Evolutionary conservation across 2,888 invertebrate species (phyloP).

Genomic region (Metalampra italica): DNA sequence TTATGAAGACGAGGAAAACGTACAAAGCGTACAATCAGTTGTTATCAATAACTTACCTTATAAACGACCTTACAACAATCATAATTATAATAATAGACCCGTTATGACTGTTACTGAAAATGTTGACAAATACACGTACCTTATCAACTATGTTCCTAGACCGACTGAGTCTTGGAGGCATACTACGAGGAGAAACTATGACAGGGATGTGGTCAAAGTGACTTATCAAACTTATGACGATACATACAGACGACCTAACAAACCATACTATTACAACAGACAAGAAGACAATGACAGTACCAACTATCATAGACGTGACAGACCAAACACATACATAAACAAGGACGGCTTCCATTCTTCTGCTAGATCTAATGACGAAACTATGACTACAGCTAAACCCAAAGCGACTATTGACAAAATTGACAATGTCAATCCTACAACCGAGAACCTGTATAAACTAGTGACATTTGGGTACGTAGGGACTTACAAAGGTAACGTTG

Average conservation of each 20-base stretch:
- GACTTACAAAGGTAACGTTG: slow-evolving; percentile 53
- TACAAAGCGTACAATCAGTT: slow-evolving; percentile 65
- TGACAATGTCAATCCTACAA: slow-evolving; percentile 37
- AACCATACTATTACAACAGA: slow-evolving; percentile 58
- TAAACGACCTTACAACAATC: slow-evolving; percentile 49
- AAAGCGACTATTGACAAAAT: slow-evolving; percentile 25
- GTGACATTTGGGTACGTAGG: slow-evolving; percentile 73
- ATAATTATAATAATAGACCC: slow-evolving; percentile 38
- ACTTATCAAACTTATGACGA: slow-evolving; percentile 71
- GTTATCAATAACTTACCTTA: slow-evolving; percentile 58
- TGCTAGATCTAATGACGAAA: slow-evolving; percentile 59
- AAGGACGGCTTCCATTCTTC: slow-evolving; percentile 44
- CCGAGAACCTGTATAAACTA: slow-evolving; percentile 63
- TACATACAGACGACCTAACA: slow-evolving; percentile 63
- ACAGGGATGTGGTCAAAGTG: slow-evolving; percentile 67
- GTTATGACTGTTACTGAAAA: slow-evolving; percentile 71
- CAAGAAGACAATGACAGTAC: slow-evolving; percentile 26
- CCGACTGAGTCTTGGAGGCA: slow-evolving; percentile 69
- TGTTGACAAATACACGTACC: slow-evolving; percentile 68
- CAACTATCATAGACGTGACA: slow-evolving; percentile 41
- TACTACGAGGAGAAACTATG: slow-evolving; percentile 51
- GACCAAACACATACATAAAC: slow-evolving; percentile 44
- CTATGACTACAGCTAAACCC: slow-evolving; percentile 19
- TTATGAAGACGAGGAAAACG: slow-evolving; percentile 42
- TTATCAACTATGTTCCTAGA: slow-evolving; percentile 74